Evolutionary conservation across 2,797 vertebrate species (phyloP).

Genomic region (Tangara arthus): DNA sequence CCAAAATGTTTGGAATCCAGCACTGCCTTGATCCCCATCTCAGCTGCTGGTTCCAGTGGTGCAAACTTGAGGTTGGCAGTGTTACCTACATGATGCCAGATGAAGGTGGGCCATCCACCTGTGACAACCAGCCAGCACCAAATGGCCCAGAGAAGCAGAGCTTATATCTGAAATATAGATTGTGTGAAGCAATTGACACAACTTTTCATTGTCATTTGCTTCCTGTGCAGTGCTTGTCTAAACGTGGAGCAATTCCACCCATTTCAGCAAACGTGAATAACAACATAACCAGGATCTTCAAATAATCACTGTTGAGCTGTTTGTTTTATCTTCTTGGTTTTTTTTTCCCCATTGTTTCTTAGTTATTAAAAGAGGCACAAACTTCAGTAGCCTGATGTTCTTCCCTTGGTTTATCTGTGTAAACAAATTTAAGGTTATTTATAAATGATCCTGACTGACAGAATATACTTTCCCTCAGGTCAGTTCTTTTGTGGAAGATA

Average conservation of each 20-base stretch:
- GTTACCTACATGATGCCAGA: accelerated
- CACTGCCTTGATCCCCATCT: accelerated
- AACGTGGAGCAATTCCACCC: not conserved
- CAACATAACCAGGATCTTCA: not conserved
- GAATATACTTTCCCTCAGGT: constrained; percentile 57
- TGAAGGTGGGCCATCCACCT: not conserved
- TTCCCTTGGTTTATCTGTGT: constrained; percentile 23
- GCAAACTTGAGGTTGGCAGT: accelerated
- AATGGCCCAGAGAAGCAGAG: not conserved
- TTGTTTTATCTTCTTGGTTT: not conserved
- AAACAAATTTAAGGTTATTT: constrained; percentile 62
- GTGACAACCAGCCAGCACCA: not conserved
- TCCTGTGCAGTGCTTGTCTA: not conserved
- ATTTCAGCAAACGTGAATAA: not conserved
- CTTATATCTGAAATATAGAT: not conserved
- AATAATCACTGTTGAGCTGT: not conserved
- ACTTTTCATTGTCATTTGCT: not conserved
- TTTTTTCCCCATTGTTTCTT: not conserved
- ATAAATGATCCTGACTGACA: constrained; percentile 64
- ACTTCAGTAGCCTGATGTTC: not conserved
- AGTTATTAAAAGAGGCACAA: constrained; percentile 1
- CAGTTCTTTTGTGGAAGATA: constrained; percentile 56
- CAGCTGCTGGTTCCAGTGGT: not conserved
- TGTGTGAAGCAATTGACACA: not conserved
- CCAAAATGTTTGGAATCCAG: not conserved